Conservation (phyloP, 2,797 vertebrate genomes). For the Ceryle rudis region DNA sequence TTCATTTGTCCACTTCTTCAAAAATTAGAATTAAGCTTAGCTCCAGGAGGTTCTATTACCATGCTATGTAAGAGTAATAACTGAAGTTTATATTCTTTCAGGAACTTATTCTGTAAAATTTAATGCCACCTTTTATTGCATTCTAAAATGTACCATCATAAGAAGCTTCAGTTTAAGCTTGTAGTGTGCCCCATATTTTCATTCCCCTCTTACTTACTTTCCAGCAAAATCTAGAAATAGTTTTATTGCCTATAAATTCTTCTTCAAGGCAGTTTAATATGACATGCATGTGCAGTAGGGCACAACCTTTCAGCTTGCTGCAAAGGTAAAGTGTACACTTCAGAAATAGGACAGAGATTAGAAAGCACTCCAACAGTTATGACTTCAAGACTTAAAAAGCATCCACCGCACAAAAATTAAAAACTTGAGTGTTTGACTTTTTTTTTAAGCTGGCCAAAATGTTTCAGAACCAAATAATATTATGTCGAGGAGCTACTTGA, state of each 20-base stretch:
- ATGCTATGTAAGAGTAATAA: not conserved
- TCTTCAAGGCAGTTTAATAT: not conserved
- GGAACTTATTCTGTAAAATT: not conserved
- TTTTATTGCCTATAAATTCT: conserved; percentile 5
- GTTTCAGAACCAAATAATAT: not conserved
- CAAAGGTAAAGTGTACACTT: not conserved
- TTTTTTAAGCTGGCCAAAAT: not conserved
- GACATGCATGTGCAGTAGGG: not conserved
- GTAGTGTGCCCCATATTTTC: not conserved
- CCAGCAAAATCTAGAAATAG: not conserved
- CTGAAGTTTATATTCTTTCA: not conserved
- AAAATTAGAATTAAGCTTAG: not conserved
- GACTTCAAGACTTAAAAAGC: not conserved
- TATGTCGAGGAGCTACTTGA: not conserved
- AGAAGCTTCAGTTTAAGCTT: conserved; percentile 3
- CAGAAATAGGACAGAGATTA: not conserved
- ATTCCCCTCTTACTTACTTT: not conserved
- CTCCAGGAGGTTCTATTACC: not conserved
- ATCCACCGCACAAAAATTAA: not conserved
- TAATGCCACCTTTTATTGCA: not conserved
- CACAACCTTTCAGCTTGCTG: not conserved
- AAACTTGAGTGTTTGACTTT: fast-evolving
- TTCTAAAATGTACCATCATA: not conserved
- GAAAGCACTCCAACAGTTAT: not conserved
- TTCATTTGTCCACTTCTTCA: not conserved